Conservation (phyloP, 2,888 invertebrate genomes). For the Rhagium mordax region DNA sequence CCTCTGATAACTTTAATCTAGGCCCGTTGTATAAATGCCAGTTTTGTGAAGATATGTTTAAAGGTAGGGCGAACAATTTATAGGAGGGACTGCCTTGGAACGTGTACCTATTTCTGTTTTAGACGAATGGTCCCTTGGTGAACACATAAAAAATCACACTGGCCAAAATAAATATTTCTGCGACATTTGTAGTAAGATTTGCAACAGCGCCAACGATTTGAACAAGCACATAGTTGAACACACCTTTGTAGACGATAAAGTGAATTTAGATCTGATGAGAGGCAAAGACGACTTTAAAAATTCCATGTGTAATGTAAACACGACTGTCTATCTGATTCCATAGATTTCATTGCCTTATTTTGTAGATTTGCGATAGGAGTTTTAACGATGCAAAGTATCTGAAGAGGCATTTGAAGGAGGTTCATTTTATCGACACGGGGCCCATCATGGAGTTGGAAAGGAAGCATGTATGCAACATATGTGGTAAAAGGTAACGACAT, state of each 20-base stretch:
- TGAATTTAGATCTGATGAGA: slow-evolving; percentile 28
- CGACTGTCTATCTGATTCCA: too few relatives aligned
- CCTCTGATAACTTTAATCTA: slow-evolving; percentile 61
- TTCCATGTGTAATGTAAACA: slow-evolving; percentile 60
- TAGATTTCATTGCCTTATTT: slow-evolving; percentile 14
- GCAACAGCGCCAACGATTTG: slow-evolving; percentile 58
- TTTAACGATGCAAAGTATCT: slow-evolving; percentile 62
- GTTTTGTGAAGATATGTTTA: slow-evolving; percentile 66
- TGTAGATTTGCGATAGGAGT: slow-evolving; percentile 64
- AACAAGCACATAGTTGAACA: slow-evolving; percentile 62
- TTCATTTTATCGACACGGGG: slow-evolving; percentile 58
- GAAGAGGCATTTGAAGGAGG: slow-evolving; percentile 62
- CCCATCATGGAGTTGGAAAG: slow-evolving; percentile 57
- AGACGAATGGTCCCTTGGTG: slow-evolving; percentile 67
- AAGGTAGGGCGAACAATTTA: slow-evolving; percentile 59
- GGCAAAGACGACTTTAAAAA: slow-evolving; percentile 43
- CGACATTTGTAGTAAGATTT: slow-evolving; percentile 62
- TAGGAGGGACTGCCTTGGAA: too few relatives aligned
- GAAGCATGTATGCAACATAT: slow-evolving; percentile 64
- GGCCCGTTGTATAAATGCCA: slow-evolving; percentile 65
- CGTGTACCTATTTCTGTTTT: too few relatives aligned
- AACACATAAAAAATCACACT: slow-evolving; percentile 66
- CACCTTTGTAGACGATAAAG: slow-evolving; percentile 52
- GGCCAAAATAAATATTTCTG: slow-evolving; percentile 66
- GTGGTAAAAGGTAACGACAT: slow-evolving; percentile 66